These are phyloP conservation scores for Tichodroma muraria DNA, from an alignment of 2,113 vertebrate genomes.

Conservation along the genomic window DNA sequence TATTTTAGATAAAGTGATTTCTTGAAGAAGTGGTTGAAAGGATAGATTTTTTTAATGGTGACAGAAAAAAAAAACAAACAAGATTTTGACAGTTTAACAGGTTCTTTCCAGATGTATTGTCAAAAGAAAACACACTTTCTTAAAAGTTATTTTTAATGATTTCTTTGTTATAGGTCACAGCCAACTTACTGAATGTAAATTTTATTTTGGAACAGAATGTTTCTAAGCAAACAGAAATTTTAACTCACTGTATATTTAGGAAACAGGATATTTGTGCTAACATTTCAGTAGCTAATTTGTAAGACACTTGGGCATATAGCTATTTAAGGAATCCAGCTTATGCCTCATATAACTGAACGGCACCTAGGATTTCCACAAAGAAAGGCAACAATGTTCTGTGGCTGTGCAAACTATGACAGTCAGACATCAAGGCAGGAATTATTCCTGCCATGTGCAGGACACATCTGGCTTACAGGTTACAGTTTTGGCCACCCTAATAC, in stretches of 20 bases:
- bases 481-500: background rate
- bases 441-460: background rate
- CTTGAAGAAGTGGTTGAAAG: background rate
- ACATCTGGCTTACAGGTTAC: background rate
- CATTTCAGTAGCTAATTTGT: background rate
- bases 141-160: background rate
- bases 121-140: background rate
- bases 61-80: background rate
- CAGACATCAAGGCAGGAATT: background rate
- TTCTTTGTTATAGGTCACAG: background rate
- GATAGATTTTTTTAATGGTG: background rate
- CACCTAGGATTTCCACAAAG: background rate
- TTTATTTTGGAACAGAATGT: background rate
- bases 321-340: background rate
- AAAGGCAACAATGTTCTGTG: background rate
- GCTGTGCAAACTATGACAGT: too few species aligned
- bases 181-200: background rate
- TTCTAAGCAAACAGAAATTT: background rate
- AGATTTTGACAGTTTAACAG: background rate
- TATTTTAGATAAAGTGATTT: background rate
- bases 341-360: background rate
- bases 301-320: background rate
- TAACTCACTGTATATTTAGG: background rate
- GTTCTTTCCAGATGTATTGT: background rate
- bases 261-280: background rate